Evolutionary conservation across 2,797 vertebrate species (phyloP).

Genomic region (Periophthalmus magnuspinnatus): DNA sequence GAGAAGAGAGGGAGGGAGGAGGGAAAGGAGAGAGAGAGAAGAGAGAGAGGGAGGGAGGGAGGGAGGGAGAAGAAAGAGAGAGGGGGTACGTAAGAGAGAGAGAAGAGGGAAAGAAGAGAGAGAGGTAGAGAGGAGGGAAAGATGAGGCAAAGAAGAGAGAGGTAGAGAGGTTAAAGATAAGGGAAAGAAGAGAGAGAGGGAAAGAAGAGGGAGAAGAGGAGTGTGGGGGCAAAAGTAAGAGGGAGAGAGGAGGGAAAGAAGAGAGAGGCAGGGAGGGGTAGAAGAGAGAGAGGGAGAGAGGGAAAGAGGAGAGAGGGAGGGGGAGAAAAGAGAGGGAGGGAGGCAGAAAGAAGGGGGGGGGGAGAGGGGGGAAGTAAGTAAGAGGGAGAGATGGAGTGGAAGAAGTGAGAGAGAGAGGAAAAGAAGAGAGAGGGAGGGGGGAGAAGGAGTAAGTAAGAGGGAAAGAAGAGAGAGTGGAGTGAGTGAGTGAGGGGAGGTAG

Average conservation of each 20-base stretch:
- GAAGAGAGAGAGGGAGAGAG: conserved; percentile 46
- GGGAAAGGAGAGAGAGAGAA: conserved; percentile 35
- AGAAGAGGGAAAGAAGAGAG: conserved; percentile 1
- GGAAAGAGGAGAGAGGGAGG: conserved; percentile 19
- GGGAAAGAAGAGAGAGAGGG: conserved; percentile 31
- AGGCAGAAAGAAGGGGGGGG: conserved; percentile 52
- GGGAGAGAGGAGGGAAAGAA: conserved; percentile 24
- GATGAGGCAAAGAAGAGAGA: conserved; percentile 45
- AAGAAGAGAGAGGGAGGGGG: no score
- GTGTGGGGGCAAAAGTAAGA: conserved; percentile 43
- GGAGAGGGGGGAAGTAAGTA: conserved; percentile 49
- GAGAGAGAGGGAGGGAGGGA: not conserved
- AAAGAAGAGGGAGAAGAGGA: conserved; percentile 36
- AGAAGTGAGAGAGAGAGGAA: conserved; percentile 50
- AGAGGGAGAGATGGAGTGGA: conserved; percentile 49
- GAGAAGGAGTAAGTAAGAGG: conserved; percentile 56
- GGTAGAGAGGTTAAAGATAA: conserved; percentile 45
- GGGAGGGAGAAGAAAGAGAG: conserved; percentile 26
- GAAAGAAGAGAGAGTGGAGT: conserved; percentile 49
- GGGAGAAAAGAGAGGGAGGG: no score
- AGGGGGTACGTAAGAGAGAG: not conserved
- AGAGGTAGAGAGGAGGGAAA: conserved; percentile 49
- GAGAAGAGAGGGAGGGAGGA: conserved; percentile 20
- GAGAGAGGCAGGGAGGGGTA: conserved; percentile 11
- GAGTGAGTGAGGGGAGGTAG: conserved; percentile 45